Evolutionary conservation across 1,140 invertebrate species (phyloP).

Genomic region (Drosophila orena): DNA sequence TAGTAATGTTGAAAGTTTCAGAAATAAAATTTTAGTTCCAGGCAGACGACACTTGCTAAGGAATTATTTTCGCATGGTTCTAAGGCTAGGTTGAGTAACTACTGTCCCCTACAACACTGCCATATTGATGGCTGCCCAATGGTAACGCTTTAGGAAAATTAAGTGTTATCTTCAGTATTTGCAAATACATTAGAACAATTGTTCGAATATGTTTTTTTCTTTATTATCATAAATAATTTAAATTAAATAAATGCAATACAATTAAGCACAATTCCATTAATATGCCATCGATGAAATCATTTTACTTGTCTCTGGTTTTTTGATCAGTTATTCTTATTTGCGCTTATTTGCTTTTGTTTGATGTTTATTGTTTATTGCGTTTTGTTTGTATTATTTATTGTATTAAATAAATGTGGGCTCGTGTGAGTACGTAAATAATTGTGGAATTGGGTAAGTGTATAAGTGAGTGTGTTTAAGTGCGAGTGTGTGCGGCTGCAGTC

Average conservation of each 20-base stretch:
- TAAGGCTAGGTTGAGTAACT: no score
- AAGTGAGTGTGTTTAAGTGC: slow-evolving; percentile 29
- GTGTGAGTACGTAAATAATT: slow-evolving; percentile 46
- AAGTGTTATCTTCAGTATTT: no score
- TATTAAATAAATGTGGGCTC: slow-evolving; percentile 73
- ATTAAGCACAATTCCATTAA: slow-evolving; percentile 79
- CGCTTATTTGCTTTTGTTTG: slow-evolving; percentile 52
- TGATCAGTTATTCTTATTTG: slow-evolving; percentile 39
- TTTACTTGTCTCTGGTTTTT: slow-evolving; percentile 56
- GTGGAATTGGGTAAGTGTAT: slow-evolving; percentile 31
- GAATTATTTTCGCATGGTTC: no score
- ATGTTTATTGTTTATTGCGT: slow-evolving; percentile 65
- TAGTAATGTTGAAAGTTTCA: no score
- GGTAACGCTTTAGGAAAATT: no score
- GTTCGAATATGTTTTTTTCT: slow-evolving; percentile 55
- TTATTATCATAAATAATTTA: slow-evolving; percentile 84
- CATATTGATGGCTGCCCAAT: no score
- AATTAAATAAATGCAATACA: slow-evolving; percentile 84
- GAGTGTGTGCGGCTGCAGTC: slow-evolving; percentile 69
- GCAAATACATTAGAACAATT: neutral
- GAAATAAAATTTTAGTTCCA: no score
- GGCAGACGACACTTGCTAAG: no score
- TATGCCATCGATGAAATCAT: slow-evolving; percentile 62
- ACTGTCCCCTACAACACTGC: no score
- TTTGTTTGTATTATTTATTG: slow-evolving; percentile 33